Percentiles rank a stretch among this genome's conserved stretches.
Conservation (phyloP, 2,888 invertebrate species). For the Oscheius onirici region DNA sequence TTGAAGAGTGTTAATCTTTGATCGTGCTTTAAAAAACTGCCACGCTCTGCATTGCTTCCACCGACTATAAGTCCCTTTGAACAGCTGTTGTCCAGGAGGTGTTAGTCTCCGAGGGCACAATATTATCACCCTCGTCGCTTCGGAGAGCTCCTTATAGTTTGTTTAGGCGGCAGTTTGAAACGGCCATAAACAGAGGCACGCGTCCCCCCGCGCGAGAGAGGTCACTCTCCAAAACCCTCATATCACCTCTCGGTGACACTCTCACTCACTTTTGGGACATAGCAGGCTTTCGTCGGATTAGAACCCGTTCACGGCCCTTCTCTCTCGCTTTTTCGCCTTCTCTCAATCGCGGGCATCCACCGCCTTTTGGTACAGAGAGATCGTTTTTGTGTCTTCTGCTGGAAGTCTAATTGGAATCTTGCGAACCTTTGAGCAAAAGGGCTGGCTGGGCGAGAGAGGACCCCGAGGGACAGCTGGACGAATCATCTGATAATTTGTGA, state of each 20-base stretch:
- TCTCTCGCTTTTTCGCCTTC: background rate
- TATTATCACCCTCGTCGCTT: background rate
- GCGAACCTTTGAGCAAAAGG: conserved; percentile 5
- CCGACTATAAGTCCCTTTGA: too few species aligned
- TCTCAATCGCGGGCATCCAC: background rate
- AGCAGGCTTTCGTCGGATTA: background rate
- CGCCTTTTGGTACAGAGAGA: background rate
- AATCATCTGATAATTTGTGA: conserved; percentile 23
- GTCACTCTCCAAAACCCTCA: background rate
- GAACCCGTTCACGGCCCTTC: background rate
- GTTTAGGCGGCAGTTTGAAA: conserved; percentile 21
- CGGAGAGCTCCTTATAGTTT: background rate
- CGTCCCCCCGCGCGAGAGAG: background rate
- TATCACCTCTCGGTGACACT: background rate
- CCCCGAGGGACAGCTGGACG: conserved; percentile 5
- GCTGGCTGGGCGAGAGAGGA: background rate
- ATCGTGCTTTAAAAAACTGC: background rate
- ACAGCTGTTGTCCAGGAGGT: too few species aligned
- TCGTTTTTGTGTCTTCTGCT: background rate
- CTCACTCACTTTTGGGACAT: background rate
- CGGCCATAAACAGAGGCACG: conserved; percentile 12
- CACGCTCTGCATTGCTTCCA: too few species aligned
- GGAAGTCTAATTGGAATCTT: conserved; percentile 26
- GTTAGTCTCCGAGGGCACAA: background rate
- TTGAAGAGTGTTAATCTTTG: background rate